Evolutionary conservation across 2,888 invertebrate genomes (phyloP), one percentile per base, ranked within the genome.

Genomic region (Phyllotreta cruciferae): DNA sequence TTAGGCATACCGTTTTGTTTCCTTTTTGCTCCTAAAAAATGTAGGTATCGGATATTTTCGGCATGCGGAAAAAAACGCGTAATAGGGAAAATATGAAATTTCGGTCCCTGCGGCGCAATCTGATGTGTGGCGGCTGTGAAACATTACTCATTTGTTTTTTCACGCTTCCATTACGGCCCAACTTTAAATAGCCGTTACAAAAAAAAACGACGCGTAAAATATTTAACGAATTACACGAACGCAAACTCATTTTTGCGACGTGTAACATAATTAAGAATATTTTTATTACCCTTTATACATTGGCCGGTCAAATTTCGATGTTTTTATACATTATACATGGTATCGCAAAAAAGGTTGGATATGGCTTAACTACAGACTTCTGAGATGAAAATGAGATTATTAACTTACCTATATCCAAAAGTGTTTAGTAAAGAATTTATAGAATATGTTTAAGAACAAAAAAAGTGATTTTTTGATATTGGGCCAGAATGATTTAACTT

Each of bases 121-220:
- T 38, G 52, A 52, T 52, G 52, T 52, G 37, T 52, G 52, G 37
- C 52, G 37, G 52, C 11, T 56, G 44, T 56, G 44, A 3, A 56
- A 56, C 44, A 56, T 56, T 56, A 41, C 34, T 41, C 41, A 41
- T 34, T 44, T 56, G 24, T 41, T 41, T 55, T 56, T 56, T 56
- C 44, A 56, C 44, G 55, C 44, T 44, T 56, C 44, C 55, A 44
- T 44, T 55, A 55, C 35, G 10, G 1, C 37, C 35, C 11, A 8
- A 35, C 42, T 55, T 55, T 44, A 44, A 55, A 55, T 44, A 36
- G 13, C 34, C 44, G 36, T 13, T 35, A 56, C 44, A 11, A 56
- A 45, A 4, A n/a, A 13, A 56, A 56, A 45, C 37, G 37, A 1
- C 36, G 11, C 44, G 37, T 11, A 37, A 52, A 52, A 37, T 52